These are phyloP conservation scores for Harpalus rufipes DNA, from an alignment of 2,888 invertebrate species.

Conservation along the genomic window DNA sequence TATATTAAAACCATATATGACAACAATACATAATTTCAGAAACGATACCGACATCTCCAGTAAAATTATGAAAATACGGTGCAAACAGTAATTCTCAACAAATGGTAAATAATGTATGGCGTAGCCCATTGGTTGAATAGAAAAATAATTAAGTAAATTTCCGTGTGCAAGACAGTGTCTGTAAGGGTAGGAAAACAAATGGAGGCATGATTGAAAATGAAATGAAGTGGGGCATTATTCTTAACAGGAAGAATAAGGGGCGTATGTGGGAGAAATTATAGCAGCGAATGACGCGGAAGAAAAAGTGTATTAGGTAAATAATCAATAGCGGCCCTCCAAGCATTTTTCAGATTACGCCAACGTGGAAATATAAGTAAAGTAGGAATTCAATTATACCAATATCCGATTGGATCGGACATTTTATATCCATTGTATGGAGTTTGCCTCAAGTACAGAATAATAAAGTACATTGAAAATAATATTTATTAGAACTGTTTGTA, in stretches of 20 bases:
- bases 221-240: slow-evolving; percentile 58
- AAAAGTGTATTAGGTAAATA: slow-evolving; percentile 48
- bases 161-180: slow-evolving; percentile 8
- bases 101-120: neutral
- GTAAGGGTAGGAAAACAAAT: slow-evolving; percentile 54
- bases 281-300: slow-evolving; percentile 50
- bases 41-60: no score
- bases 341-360: slow-evolving; percentile 39
- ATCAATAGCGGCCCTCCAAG: slow-evolving; percentile 28
- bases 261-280: slow-evolving; percentile 50
- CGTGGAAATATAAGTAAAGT: slow-evolving; percentile 20
- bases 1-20: no score
- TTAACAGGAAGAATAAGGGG: slow-evolving; percentile 54
- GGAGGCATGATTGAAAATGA: slow-evolving; percentile 50
- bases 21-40: no score
- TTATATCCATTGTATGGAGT: neutral
- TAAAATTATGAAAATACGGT: no score
- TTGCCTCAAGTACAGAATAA: no score
- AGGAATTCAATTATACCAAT: slow-evolving; percentile 9
- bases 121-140: slow-evolving; percentile 2
- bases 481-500: no score
- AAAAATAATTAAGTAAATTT: slow-evolving; percentile 52
- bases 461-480: no score
- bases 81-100: no score
- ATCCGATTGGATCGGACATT: neutral